These are phyloP conservation scores for Caenorhabditis latens DNA, from an alignment of 1,140 invertebrate species.

Conservation along the genomic window DNA sequence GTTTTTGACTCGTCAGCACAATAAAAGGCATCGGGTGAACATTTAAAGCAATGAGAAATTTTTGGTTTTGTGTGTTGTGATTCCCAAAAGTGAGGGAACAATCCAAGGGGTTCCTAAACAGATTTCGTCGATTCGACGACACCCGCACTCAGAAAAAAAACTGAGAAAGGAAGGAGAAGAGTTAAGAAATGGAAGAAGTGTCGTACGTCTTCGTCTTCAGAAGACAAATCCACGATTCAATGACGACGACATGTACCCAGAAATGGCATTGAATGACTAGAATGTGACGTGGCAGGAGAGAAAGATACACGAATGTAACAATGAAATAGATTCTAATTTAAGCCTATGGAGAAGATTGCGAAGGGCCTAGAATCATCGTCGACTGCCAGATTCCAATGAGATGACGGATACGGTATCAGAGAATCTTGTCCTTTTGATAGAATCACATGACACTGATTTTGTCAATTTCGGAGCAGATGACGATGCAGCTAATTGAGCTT, in stretches of 20 bases:
- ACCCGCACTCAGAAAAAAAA: conserved; percentile 41
- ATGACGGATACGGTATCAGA: conserved; percentile 61
- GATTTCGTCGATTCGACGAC: neutral
- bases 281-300: conserved; percentile 39
- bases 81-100: neutral
- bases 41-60: conserved; percentile 40
- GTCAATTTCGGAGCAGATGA: neutral
- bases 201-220: neutral
- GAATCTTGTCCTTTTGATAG: conserved; percentile 62
- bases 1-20: conserved; percentile 48
- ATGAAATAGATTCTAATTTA: conserved; percentile 18
- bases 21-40: conserved; percentile 48
- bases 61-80: neutral
- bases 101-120: conserved; percentile 34
- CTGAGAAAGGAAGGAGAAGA: neutral
- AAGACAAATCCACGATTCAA: neutral
- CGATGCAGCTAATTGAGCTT: neutral
- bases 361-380: conserved; percentile 8
- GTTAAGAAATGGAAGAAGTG: neutral
- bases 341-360: conserved; percentile 18
- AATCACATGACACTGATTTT: conserved; percentile 55
- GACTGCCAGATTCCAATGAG: conserved; percentile 30
- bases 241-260: conserved; percentile 33
- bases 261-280: conserved; percentile 45
- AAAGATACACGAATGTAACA: neutral